Base-by-base conservation (phyloP, 2,113 vertebrate species). In the Siniperca knerii region DNA sequence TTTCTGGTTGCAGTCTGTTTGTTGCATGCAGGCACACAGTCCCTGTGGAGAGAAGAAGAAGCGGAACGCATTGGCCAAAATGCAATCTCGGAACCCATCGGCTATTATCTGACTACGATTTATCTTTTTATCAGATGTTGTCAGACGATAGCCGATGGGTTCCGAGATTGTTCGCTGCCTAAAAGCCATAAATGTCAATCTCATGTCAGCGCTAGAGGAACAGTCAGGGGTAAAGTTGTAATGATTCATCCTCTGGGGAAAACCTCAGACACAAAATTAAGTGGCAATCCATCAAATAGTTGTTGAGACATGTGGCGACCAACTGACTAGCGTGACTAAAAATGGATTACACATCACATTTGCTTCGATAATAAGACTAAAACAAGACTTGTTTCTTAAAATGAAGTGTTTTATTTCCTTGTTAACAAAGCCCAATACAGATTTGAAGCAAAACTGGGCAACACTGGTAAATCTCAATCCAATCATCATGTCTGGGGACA, bases 371-470 rank as follows among this genome's bases (percentile, higher is more conserved):
- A 80, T 11, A 48, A 75, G 0, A 48, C 65, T 1, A 37, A 64
- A 37, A 65, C 72, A 29, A 40, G 1, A 60, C 8, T 40, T 6
- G 0, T 86, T 90, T 90, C 55, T 66, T 93, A 92, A 92, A 93
- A 94, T 93, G 62, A 86, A 90, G 88, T 86, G 66, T 93, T 95
- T 94, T 94, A 92, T 93, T 94, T 91, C 67, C 58, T 84, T 89
- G 93, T 93, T 85, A 94, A 92, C 87, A 93, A 94, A 95, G 91
- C 83, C 90, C 91, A 93, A 90, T 91, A 95, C 90, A 95, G 89
- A 92, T 93, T 91, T 92, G 87, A 95, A 95, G 93, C 90, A 92
- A 93, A 95, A 94, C 81, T 89, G 83, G 91, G 90, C 77, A 93
- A 95, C 87, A 92, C 90, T 91, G 92, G 90, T 91, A 90, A 94